Conservation (phyloP, 2,888 invertebrate genomes). For the Drosophila incognita region DNA sequence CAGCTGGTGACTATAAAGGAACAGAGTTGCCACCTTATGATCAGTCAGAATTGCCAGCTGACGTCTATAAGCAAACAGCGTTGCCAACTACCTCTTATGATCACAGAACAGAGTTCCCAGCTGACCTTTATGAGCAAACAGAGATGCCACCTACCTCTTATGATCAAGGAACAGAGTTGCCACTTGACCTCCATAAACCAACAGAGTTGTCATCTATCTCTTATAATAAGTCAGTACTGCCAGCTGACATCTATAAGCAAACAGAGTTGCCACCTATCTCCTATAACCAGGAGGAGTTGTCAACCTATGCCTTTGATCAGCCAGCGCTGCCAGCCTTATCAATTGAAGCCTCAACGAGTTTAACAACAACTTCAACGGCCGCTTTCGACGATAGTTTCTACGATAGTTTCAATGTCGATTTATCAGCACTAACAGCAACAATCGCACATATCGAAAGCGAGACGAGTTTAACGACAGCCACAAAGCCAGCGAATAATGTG, state of each 20-base stretch:
- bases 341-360: background rate
- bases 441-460: slow-evolving; percentile 44
- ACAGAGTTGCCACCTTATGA: background rate
- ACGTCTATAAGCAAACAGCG: background rate
- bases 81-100: background rate
- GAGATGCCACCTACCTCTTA: background rate
- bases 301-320: background rate
- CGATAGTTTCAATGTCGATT: slow-evolving; percentile 78
- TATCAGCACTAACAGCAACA: slow-evolving; percentile 65
- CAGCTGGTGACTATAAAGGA: background rate
- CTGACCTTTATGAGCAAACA: background rate
- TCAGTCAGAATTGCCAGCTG: background rate
- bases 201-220: background rate
- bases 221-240: background rate
- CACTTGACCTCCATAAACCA: background rate
- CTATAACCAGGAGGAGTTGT: background rate
- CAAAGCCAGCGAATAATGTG: background rate
- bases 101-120: background rate
- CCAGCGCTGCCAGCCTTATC: background rate
- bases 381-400: slow-evolving; percentile 81
- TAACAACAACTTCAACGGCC: slow-evolving; percentile 1
- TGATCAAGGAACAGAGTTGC: background rate
- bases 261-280: background rate
- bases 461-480: slow-evolving; percentile 12
- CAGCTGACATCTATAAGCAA: background rate